Base-by-base conservation (phyloP, 2,797 vertebrate genomes). In the Neomorphus geoffroyi region DNA sequence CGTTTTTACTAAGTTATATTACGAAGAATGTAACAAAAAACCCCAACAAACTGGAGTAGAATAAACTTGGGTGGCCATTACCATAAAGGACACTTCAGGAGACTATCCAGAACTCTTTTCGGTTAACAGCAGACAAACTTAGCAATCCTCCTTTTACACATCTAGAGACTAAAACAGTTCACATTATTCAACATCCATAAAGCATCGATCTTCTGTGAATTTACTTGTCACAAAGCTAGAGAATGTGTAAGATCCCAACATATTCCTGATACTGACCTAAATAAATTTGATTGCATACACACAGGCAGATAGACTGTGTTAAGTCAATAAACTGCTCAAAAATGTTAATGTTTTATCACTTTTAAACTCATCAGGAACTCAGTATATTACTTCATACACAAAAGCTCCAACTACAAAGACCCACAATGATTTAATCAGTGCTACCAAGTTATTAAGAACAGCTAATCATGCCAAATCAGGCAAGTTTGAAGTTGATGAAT, bases 381-480 rank as follows among this genome's bases (percentile, higher is more conserved):
- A 66, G 64, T 23, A n/a, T 30, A 70, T 62, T 92, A 77, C 45
- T 90, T 88, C 74, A 86, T n/a, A 81, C 67, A 92, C 86, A 93
- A 90, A 80, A 86, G 74, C 28, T 73, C 39, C 51, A 79, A 62
- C 78, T 86, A 92, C 86, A 91, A 93, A 96, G 81, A 79, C 51
- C 35, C 48, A 58, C 51, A 81, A 90, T 48, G 45, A 96, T 89
- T 83, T 88, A 93, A 94, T 80, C 81, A 92, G 87, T 27, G 50
- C n/a, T 95, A 86, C 54, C 62, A 91, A 93, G 74, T 93, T 90
- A 95, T 88, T 91, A 94, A 61, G 74, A 85, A 69, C 35, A 88
- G 95, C 87, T 80, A 58, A 91, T 92, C 75, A 72, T 19, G 43
- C 54, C 81, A 86, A 88, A 96, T 92, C 58, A 83, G 53, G 80